Conservation (phyloP, 1,140 invertebrate genomes). For the Drosophila rufa region DNA sequence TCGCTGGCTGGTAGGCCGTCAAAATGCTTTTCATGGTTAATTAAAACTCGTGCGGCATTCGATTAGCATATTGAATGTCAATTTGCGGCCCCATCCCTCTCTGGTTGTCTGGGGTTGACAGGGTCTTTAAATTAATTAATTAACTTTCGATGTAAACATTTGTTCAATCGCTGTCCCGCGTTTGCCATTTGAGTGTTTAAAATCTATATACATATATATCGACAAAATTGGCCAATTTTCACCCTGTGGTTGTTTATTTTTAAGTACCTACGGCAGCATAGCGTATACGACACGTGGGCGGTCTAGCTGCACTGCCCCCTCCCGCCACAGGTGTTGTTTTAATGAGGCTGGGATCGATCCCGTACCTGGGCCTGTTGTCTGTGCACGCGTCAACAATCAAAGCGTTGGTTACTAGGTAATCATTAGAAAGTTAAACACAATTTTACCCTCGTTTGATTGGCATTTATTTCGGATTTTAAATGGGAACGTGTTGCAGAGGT, state of each 20-base stretch:
- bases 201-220: not conserved
- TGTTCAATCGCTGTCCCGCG: constrained; percentile 27
- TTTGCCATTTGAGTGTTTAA: constrained; percentile 1
- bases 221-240: constrained; percentile 12
- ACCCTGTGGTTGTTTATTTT: not conserved
- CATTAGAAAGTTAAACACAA: constrained; percentile 11
- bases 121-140: constrained; percentile 67
- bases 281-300: constrained; percentile 26
- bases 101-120: not conserved
- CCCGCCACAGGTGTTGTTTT: constrained; percentile 12
- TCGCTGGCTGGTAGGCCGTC: constrained; percentile 23
- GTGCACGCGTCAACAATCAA: constrained; percentile 32
- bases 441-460: not conserved
- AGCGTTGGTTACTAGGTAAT: constrained; percentile 11
- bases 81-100: not conserved
- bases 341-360: constrained; percentile 10
- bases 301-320: not conserved
- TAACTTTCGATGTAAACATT: constrained; percentile 58
- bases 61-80: constrained; percentile 57
- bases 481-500: not conserved
- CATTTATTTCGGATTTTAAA: constrained; percentile 12
- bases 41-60: constrained; percentile 58
- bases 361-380: not conserved
- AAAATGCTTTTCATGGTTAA: constrained; percentile 65
- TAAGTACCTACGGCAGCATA: not conserved